These are phyloP conservation scores for Hypocryptadius cinnamomeus DNA, from an alignment of 2,113 vertebrate species.

Conservation along the genomic window DNA sequence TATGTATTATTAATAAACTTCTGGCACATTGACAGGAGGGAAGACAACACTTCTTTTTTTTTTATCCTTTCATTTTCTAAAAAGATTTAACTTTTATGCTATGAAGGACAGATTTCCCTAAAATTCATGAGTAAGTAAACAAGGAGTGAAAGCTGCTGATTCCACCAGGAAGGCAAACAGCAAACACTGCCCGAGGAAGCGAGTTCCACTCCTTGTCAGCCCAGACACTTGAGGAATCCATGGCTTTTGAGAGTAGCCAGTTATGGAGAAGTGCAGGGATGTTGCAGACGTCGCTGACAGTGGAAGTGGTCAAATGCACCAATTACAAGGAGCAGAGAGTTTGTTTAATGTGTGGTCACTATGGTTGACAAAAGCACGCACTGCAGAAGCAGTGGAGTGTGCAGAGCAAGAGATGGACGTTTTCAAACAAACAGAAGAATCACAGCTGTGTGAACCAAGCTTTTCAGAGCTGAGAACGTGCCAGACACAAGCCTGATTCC, in stretches of 20 bases:
- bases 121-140: background rate
- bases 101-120: background rate
- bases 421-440: background rate
- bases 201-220: background rate
- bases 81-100: background rate
- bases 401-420: background rate
- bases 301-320: background rate
- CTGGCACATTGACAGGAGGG: conserved; percentile 13
- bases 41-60: background rate
- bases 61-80: background rate
- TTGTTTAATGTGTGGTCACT: background rate
- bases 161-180: background rate
- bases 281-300: background rate
- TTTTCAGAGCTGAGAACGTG: background rate
- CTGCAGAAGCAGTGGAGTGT: background rate
- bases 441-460: background rate
- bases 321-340: background rate
- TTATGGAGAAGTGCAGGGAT: background rate
- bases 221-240: background rate
- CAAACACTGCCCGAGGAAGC: background rate
- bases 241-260: background rate
- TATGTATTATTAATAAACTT: conserved; percentile 56
- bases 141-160: background rate
- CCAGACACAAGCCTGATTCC: background rate
- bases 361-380: rapidly evolving